Percentiles rank a stretch among this genome's conserved stretches.
Conservation (phyloP, 2,888 invertebrate species). For the Limulus polyphemus region DNA sequence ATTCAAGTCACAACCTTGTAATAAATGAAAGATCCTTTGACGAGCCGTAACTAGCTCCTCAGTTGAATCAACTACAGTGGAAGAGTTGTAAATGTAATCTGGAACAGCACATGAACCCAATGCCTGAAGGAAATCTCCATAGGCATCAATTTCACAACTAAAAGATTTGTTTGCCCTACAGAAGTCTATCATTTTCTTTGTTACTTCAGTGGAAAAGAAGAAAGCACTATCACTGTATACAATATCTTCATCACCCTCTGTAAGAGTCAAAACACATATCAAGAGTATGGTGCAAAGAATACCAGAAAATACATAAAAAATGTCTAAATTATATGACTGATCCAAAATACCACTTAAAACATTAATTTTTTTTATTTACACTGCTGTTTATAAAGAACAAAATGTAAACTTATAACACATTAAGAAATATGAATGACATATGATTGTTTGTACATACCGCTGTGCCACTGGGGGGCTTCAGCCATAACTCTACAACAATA, state of each 20-base stretch:
- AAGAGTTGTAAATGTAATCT: conserved; percentile 32
- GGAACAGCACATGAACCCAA: conserved; percentile 33
- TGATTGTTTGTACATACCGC: too few relatives aligned
- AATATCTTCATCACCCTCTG: conserved; percentile 22
- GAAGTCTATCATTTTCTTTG: conserved; percentile 33
- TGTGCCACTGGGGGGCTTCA: too few relatives aligned
- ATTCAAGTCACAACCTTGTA: conserved; percentile 32
- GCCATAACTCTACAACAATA: too few relatives aligned
- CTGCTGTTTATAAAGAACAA: too few relatives aligned
- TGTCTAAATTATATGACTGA: too few relatives aligned
- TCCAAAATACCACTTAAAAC: too few relatives aligned
- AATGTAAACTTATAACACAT: too few relatives aligned
- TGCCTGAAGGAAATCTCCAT: conserved; percentile 40
- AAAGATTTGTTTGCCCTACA: conserved; percentile 31
- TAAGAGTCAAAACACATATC: background rate
- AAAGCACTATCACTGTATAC: conserved; percentile 42
- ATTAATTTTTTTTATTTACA: too few relatives aligned
- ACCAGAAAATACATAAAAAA: too few relatives aligned
- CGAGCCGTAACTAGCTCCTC: conserved; percentile 30
- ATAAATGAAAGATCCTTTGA: conserved; percentile 31
- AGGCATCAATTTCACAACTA: conserved; percentile 40
- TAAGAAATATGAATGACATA: too few relatives aligned
- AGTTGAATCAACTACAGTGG: conserved; percentile 31
- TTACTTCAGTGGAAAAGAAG: conserved; percentile 37
- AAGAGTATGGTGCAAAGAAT: too few relatives aligned